Conservation (phyloP, 2,113 vertebrate species). For the Ochotona curzoniae region DNA sequence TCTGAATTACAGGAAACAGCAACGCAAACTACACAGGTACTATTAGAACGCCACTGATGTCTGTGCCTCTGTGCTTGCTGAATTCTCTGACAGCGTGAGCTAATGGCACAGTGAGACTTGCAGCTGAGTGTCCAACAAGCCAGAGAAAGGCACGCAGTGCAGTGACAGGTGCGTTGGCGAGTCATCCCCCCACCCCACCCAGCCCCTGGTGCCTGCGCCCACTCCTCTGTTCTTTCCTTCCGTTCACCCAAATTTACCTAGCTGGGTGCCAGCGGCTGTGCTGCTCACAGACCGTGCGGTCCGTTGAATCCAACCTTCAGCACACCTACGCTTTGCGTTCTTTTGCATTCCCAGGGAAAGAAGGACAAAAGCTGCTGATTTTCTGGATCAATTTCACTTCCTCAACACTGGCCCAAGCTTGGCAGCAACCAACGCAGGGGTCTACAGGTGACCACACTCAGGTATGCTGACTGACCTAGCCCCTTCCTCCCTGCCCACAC, state of each 20-base stretch:
- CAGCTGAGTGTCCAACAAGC: background rate
- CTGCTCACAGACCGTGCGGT: background rate
- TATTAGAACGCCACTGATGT: background rate
- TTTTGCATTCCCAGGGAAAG: background rate
- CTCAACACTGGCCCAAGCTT: background rate
- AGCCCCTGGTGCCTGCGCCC: too few species aligned
- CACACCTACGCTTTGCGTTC: background rate
- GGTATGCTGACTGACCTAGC: background rate
- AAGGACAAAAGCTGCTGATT: background rate
- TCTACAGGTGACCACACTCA: background rate
- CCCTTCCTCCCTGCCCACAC: background rate
- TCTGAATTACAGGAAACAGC: constrained; percentile 52
- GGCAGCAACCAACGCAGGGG: background rate
- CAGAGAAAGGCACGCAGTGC: background rate
- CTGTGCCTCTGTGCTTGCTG: background rate
- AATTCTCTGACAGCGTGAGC: background rate
- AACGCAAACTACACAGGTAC: background rate
- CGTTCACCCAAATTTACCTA: background rate
- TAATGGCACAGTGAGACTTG: background rate
- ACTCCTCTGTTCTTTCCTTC: background rate
- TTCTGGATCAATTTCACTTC: background rate
- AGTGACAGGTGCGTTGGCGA: background rate
- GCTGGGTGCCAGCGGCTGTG: background rate
- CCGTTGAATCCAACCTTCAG: background rate
- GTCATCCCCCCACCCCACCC: too few species aligned